Conservation (phyloP, 2,797 vertebrate species). For the Decapterus maruadsi region DNA sequence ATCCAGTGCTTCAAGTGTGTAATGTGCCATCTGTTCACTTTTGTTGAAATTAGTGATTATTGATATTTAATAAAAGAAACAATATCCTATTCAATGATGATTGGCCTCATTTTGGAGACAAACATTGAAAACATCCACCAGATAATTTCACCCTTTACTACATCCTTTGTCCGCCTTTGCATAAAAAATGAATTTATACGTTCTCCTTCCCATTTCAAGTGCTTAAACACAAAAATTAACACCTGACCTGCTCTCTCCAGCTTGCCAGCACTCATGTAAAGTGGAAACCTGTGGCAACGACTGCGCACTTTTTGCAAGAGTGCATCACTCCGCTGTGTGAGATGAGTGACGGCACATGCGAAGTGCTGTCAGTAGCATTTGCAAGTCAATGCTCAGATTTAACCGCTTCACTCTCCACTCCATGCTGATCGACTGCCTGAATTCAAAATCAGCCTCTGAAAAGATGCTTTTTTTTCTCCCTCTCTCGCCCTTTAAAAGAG, state of each 20-base stretch:
- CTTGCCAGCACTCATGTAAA: constrained; percentile 50
- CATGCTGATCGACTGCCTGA: constrained; percentile 49
- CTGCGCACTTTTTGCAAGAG: constrained; percentile 38
- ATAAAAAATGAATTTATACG: constrained; percentile 6
- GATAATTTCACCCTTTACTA: neutral
- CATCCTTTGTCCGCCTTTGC: neutral
- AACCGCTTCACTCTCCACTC: constrained; percentile 71
- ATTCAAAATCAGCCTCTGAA: constrained; percentile 67
- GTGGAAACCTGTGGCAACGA: constrained; percentile 56
- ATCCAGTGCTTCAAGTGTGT: neutral
- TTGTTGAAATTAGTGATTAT: neutral
- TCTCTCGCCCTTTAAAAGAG: constrained; percentile 18
- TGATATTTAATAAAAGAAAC: neutral
- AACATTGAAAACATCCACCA: neutral
- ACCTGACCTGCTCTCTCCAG: constrained; percentile 48
- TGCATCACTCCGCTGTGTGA: constrained; percentile 48
- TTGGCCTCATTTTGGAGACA: neutral
- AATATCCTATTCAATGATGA: neutral
- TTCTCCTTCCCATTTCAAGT: constrained; percentile 16
- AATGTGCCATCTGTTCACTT: neutral
- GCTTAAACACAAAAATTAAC: constrained; percentile 48
- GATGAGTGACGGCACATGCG: constrained; percentile 71
- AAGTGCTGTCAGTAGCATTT: constrained; percentile 73
- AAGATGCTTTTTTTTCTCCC: constrained; percentile 35
- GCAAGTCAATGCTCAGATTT: constrained; percentile 78